Evolutionary conservation across 1,140 invertebrate species (phyloP).

Genomic region (Brachionus koreanus): DNA sequence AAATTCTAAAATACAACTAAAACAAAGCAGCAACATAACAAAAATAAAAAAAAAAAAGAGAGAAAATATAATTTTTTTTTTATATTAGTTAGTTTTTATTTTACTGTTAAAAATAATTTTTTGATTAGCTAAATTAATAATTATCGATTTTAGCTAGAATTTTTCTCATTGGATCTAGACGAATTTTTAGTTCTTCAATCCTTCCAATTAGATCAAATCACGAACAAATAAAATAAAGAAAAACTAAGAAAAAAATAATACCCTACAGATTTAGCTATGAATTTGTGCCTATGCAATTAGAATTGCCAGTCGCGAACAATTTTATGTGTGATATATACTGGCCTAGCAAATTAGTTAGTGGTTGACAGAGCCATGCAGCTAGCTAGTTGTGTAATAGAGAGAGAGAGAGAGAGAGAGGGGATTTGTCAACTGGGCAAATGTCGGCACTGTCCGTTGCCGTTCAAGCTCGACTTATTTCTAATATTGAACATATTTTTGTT

Average conservation of each 20-base stretch:
- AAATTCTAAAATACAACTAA: not conserved
- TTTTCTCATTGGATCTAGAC: not conserved
- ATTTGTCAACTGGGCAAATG: not conserved
- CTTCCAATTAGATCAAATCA: not conserved
- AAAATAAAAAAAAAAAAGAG: too few relatives aligned
- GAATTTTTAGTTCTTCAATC: not conserved
- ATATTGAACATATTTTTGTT: not conserved
- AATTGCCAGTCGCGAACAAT: not conserved
- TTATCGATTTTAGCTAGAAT: constrained; percentile 14
- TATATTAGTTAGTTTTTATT: constrained; percentile 37
- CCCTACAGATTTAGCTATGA: not conserved
- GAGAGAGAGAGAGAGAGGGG: not conserved
- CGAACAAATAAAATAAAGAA: not conserved
- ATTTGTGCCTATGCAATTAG: not conserved
- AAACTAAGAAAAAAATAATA: not conserved
- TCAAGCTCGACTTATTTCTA: not conserved
- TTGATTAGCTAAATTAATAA: constrained; percentile 41
- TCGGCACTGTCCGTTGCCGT: not conserved
- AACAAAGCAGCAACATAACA: not conserved
- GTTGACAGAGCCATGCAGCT: not conserved
- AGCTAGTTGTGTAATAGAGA: not conserved
- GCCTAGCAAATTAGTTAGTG: not conserved
- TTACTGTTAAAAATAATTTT: constrained; percentile 37
- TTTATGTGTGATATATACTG: not conserved
- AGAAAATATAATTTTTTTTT: not conserved